Evolutionary conservation across 1,140 invertebrate species (phyloP), one percentile per base, ranked within the genome.

Genomic region (Cheumatopsyche charites): DNA sequence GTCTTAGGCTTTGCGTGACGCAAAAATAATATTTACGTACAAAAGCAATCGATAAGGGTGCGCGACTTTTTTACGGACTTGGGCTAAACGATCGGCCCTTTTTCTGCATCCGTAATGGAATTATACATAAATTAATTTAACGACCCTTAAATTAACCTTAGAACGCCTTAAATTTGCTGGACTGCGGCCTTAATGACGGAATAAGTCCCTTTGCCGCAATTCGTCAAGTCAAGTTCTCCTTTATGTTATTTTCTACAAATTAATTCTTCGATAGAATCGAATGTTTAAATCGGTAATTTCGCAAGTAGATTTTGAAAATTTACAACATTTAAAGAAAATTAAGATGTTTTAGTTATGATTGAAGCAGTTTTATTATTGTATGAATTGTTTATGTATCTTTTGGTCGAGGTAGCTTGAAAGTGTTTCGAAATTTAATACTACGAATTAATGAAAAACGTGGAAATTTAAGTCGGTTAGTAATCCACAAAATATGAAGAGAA

Each of bases 91-190:
- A 58, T 58, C 55, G 55, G 62, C 4, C 29, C 23, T 41, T 63
- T 63, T 63, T 63, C 41, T 19, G 29, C 13, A 63, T 63, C 29
- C 41, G 23, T 42, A 63, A 58, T 58, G 55, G 29, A 63, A 63
- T 63, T 63, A 63, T 63, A 42, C 62, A 63, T 63, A 63, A 63
- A 63, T 63, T 63, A 63, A 63, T 63, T 42, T 63, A 63, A 63
- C 41, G 62, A 42, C 62, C 62, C 62, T 63, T 63, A 43, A 42
- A 63, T 63, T 63, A 63, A 43, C 29, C 15, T 41, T 41, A 43
- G 41, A 63, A 15, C 13, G 62, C 62, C 29, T 42, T 63, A 63
- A 58, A 63, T 63, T 63, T 63, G 62, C 55, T 9, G 55, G 23
- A 25, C 62, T 63, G 26, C n/a, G 62, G 29, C 41, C 17, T 13